Evolutionary conservation across 2,113 vertebrate genomes (phyloP).

Genomic region (Anguilla rostrata): DNA sequence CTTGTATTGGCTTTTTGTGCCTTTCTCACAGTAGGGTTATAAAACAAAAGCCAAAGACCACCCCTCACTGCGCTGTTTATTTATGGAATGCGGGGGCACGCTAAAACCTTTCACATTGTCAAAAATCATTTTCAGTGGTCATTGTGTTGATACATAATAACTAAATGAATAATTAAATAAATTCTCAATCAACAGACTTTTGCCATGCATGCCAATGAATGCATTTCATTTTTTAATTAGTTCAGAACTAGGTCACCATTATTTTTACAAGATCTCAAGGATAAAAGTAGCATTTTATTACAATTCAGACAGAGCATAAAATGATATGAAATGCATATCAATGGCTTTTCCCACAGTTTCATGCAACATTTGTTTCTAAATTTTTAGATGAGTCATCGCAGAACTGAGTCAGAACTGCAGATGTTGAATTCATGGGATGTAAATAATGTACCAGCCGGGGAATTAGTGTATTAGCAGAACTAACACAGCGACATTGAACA

Average conservation of each 20-base stretch:
- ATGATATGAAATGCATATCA: neutral
- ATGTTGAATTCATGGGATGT: slow-evolving; percentile 10
- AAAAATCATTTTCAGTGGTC: neutral
- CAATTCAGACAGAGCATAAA: neutral
- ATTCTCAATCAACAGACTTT: neutral
- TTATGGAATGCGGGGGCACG: neutral
- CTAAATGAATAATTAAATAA: neutral
- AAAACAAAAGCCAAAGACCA: neutral
- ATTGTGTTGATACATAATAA: neutral
- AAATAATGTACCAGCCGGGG: neutral
- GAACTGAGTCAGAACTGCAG: neutral
- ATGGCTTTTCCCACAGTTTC: neutral
- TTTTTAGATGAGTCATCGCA: slow-evolving; percentile 4
- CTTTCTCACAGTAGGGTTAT: neutral
- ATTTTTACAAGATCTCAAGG: neutral
- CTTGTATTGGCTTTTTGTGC: neutral
- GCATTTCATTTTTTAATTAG: neutral
- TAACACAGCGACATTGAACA: neutral
- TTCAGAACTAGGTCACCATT: neutral
- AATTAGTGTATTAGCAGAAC: neutral
- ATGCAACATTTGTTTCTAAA: slow-evolving; percentile 3
- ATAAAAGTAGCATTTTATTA: neutral
- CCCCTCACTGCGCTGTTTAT: neutral
- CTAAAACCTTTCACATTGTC: neutral
- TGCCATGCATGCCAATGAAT: neutral